phyloP scores from a whole-genome alignment of 1,140 invertebrate species.

The Drosophila varians region DNA sequence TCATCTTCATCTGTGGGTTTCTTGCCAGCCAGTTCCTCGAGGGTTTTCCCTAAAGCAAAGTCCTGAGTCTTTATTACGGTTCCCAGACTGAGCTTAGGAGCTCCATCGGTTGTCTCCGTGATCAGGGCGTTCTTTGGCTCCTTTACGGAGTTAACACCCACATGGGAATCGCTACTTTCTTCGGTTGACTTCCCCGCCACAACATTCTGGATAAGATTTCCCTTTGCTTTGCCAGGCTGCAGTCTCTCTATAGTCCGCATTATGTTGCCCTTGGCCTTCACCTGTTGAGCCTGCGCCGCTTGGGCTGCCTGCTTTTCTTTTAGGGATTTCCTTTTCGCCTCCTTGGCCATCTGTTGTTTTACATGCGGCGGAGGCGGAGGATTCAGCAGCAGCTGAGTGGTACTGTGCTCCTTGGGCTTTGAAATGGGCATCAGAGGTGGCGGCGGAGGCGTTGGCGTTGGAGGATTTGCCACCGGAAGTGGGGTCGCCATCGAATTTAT shows the following conservation, averaged over 20 bases:
- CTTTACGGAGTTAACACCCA: conserved; percentile 73
- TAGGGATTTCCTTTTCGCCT: conserved; percentile 74
- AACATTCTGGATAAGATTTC: conserved; percentile 88
- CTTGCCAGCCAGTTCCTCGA: conserved; percentile 84
- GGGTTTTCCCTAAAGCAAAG: conserved; percentile 86
- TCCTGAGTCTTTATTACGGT: conserved; percentile 89
- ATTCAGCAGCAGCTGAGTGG: conserved; percentile 66
- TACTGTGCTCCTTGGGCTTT: conserved; percentile 83
- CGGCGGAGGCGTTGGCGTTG: conserved; percentile 33
- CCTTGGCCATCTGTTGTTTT: conserved; percentile 78
- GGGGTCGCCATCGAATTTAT: conserved; percentile 28
- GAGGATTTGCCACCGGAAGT: background rate
- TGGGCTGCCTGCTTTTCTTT: conserved; percentile 72
- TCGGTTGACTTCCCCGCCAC: conserved; percentile 73
- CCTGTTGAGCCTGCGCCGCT: conserved; percentile 65
- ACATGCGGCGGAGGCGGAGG: conserved; percentile 80
- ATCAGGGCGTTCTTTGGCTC: conserved; percentile 85
- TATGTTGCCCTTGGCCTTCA: conserved; percentile 88
- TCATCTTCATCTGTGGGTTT: conserved; percentile 65
- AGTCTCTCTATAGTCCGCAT: conserved; percentile 92
- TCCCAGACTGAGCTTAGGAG: conserved; percentile 91
- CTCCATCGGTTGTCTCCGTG: conserved; percentile 86
- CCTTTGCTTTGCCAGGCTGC: conserved; percentile 93
- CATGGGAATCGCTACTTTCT: conserved; percentile 56
- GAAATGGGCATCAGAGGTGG: conserved; percentile 82